A percentile compares a stretch with the other conserved stretches of the same genome.
Conservation (phyloP, 2,888 invertebrate genomes). For the Corbicula japonica region DNA sequence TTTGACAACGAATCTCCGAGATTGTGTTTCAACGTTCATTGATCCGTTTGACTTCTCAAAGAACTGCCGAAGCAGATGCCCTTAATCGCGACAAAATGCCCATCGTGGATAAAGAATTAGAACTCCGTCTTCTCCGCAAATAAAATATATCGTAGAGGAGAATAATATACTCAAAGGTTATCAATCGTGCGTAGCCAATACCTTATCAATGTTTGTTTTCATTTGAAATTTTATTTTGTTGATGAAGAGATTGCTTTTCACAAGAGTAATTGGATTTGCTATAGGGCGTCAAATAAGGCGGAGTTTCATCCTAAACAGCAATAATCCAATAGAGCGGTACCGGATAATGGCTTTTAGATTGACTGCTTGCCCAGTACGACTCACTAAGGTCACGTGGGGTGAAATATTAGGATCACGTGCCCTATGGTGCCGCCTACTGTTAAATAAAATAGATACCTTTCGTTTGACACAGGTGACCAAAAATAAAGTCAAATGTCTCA, state of each 20-base stretch:
- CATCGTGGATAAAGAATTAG: too few species aligned
- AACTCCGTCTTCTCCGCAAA: too few species aligned
- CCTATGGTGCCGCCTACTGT: constrained; percentile 59
- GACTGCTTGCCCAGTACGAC: constrained; percentile 44
- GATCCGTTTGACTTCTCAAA: constrained; percentile 26
- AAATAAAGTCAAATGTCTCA: constrained; percentile 18
- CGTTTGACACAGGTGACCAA: constrained; percentile 33
- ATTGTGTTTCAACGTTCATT: constrained; percentile 35
- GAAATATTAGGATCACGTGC: constrained; percentile 67
- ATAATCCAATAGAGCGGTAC: constrained; percentile 47
- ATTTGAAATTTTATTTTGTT: background rate
- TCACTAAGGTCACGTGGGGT: constrained; percentile 54
- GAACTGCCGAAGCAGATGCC: background rate
- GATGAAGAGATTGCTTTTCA: background rate
- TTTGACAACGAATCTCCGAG: constrained; percentile 33
- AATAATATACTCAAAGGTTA: too few species aligned
- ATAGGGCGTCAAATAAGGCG: constrained; percentile 49
- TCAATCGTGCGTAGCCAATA: too few species aligned
- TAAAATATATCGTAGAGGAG: too few species aligned
- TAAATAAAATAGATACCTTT: constrained; percentile 64
- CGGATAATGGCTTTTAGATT: constrained; percentile 55
- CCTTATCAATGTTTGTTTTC: too few species aligned
- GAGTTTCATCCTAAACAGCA: constrained; percentile 40
- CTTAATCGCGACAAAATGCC: too few species aligned
- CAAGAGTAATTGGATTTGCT: constrained; percentile 61